Conservation (phyloP, 2,888 invertebrate genomes). For the Shargacucullia verbasci region DNA sequence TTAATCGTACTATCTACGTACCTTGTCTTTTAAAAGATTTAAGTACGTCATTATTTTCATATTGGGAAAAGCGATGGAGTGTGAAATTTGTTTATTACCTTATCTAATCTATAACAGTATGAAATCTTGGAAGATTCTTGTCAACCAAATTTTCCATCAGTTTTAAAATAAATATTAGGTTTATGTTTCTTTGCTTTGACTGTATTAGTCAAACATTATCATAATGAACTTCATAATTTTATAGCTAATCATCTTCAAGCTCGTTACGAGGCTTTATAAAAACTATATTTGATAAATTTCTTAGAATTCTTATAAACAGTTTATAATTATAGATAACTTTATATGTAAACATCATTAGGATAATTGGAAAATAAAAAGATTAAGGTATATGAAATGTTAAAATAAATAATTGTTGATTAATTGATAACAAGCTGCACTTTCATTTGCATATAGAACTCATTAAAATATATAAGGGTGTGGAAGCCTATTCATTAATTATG, state of each 20-base stretch:
- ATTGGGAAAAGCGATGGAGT: background rate
- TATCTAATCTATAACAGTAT: conserved; percentile 1
- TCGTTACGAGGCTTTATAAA: conserved; percentile 18
- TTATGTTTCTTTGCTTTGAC: too few relatives aligned
- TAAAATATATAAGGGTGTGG: conserved; percentile 28
- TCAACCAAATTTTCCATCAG: too few relatives aligned
- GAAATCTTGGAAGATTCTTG: conserved; percentile 9
- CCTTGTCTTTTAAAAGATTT: background rate
- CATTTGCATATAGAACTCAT: conserved; percentile 30
- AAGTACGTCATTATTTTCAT: conserved; percentile 3
- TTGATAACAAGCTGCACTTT: conserved; percentile 34
- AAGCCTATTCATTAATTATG: conserved; percentile 21
- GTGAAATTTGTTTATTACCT: background rate
- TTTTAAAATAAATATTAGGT: conserved; percentile 27
- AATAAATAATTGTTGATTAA: conserved; percentile 14
- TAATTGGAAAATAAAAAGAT: too few relatives aligned
- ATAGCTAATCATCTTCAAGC: conserved; percentile 4
- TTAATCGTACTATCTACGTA: background rate
- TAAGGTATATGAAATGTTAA: too few relatives aligned
- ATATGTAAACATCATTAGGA: conserved; percentile 17
- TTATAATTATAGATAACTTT: conserved; percentile 7
- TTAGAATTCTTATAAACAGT: conserved; percentile 2
- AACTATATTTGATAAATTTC: conserved; percentile 19
- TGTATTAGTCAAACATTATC: too few relatives aligned
- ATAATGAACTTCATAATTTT: too few relatives aligned